Base-by-base conservation (phyloP, 2,113 vertebrate species). In the Tupaia chinensis region DNA sequence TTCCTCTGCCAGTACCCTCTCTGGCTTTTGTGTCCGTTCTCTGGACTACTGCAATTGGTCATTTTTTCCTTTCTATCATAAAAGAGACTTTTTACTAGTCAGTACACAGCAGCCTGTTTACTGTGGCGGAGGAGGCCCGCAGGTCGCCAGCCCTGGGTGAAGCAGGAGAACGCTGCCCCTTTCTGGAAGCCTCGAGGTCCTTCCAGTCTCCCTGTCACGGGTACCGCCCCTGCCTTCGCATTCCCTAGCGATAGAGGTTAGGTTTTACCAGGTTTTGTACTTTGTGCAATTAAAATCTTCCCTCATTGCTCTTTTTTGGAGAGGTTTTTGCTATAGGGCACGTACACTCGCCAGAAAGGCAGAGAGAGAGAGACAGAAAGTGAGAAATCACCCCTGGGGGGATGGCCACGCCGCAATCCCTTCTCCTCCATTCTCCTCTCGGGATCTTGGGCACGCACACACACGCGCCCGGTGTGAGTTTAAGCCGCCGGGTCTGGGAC, bases 81-180 rank as follows among this genome's bases (percentile, higher is more conserved):
- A 44, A 44, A 44, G 44, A 44, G 44, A 44, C 44, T 3, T 44
- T 44, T 44, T 44, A 44, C 44, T 44, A 44, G 44, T 44, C 44
- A 44, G 44, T 44, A 44, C 44, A 44, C 44, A 44, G 44, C 44
- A 3, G 13, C n/a, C 27, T 17, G 69, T 1, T 0, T 22, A 0
- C 5, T 7, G 13, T 20, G 9, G 27, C 2, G 2, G 34, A 60
- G 56, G 17, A 63, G 16, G 32, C 2, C 23, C 68, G 20, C 0
- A 9, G 10, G 14, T 23, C 1, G 22, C 58, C 56, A 10, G n/a
- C 23, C 23, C 53, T 68, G 8, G 27, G 17, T 9, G 11, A 17
- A 22, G 77, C 12, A 3, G 3, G 69, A 69, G 66, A 29, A 11
- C 15, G 0, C 2, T 0, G 0, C 16, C 69, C 4, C 4, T 12